Evolutionary conservation across 1,140 invertebrate species (phyloP).

Genomic region (Holotrichia oblita): DNA sequence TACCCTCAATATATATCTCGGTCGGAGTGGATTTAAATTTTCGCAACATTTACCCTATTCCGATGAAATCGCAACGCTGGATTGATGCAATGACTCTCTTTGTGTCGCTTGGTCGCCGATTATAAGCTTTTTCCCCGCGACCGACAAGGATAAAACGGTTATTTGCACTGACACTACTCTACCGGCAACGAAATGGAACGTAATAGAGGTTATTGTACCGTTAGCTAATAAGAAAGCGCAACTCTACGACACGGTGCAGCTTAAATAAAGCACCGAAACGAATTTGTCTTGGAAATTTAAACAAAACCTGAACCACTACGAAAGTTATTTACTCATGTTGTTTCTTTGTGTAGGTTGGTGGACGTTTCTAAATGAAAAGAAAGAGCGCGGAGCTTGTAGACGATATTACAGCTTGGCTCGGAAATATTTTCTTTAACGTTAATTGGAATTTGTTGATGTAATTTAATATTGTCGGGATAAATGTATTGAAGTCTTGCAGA

Average conservation of each 20-base stretch:
- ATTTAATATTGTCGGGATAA: too few relatives aligned
- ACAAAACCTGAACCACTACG: not conserved
- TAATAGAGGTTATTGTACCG: not conserved
- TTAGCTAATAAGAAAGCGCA: not conserved
- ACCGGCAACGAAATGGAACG: not conserved
- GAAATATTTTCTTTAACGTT: too few relatives aligned
- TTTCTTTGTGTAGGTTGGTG: not conserved
- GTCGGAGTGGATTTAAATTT: constrained; percentile 1
- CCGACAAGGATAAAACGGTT: not conserved
- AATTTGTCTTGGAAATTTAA: constrained; percentile 14
- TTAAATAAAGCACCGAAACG: not conserved
- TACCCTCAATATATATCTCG: not conserved
- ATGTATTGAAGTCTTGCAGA: too few relatives aligned
- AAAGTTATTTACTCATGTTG: not conserved
- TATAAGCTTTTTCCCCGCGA: not conserved
- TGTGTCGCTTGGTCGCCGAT: not conserved
- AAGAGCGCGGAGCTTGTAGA: not conserved
- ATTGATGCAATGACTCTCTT: not conserved
- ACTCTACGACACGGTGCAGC: not conserved
- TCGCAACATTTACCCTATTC: not conserved
- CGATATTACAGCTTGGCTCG: not conserved
- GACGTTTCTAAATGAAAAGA: not conserved
- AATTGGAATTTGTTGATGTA: too few relatives aligned
- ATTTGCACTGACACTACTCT: not conserved
- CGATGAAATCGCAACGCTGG: not conserved